phyloP scores from a whole-genome alignment of 2,888 invertebrate genomes.

The Tiliacea aurago region DNA sequence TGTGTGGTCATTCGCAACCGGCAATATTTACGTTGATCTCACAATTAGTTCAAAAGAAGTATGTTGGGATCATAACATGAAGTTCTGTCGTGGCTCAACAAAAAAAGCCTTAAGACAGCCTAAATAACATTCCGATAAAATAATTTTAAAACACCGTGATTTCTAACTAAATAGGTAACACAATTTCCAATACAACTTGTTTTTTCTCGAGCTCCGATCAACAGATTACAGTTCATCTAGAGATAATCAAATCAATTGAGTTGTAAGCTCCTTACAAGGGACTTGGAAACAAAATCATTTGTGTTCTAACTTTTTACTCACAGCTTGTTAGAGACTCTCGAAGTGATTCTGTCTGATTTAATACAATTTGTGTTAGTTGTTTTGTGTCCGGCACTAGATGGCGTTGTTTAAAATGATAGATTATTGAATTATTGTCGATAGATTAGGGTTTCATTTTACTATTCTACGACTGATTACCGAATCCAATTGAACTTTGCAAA shows the following conservation, averaged over 20 bases:
- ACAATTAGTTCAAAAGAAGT: background rate
- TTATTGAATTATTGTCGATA: background rate
- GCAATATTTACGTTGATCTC: no score
- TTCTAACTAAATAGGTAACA: constrained; percentile 13
- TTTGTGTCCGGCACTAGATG: constrained; percentile 20
- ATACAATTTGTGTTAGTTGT: constrained; percentile 15
- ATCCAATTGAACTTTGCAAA: no score
- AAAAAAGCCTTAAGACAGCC: background rate
- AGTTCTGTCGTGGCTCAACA: background rate
- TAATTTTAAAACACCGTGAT: background rate
- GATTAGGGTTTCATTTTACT: no score
- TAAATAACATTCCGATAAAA: background rate
- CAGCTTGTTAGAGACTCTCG: background rate
- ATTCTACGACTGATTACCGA: no score
- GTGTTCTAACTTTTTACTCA: constrained; percentile 23
- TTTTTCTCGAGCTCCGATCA: constrained; percentile 7
- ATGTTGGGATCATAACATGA: background rate
- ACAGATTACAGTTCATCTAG: constrained; percentile 41
- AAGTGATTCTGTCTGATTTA: background rate
- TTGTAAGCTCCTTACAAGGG: constrained; percentile 16
- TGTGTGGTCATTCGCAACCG: no score
- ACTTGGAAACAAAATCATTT: constrained; percentile 21
- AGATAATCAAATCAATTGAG: constrained; percentile 46
- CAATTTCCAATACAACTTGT: constrained; percentile 22
- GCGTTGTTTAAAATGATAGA: constrained; percentile 16